Evolutionary conservation across 2,113 vertebrate species (phyloP).

Genomic region (Tetrao urogallus): DNA sequence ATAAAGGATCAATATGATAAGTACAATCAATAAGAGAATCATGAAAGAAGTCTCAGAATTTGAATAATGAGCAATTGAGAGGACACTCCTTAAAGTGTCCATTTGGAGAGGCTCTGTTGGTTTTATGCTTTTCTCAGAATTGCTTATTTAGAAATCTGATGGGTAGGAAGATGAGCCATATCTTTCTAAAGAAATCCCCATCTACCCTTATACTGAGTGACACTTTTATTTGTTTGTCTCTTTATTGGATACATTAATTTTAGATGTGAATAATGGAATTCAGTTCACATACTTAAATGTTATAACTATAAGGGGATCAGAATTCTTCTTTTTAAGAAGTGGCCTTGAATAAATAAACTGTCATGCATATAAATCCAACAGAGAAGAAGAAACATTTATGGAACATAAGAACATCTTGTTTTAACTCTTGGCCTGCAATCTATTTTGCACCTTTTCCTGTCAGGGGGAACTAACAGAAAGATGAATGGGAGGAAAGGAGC

Average conservation of each 20-base stretch:
- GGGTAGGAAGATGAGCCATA: neutral
- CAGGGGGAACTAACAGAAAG: neutral
- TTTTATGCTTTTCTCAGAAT: neutral
- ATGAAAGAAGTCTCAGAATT: neutral
- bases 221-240: neutral
- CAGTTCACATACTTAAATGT: neutral
- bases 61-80: neutral
- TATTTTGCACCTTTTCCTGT: neutral
- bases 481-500: neutral
- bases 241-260: neutral
- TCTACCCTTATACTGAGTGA: neutral
- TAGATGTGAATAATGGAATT: neutral
- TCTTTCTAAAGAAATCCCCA: neutral
- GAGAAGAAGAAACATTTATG: neutral
- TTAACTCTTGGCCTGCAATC: neutral
- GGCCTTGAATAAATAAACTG: neutral
- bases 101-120: neutral
- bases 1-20: neutral
- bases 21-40: neutral
- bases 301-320: neutral
- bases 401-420: neutral
- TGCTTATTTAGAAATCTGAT: neutral
- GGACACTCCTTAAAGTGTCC: neutral
- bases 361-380: neutral
- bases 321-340: neutral